Percentiles rank a stretch among this genome's conserved stretches.
Evolutionary conservation across 2,113 vertebrate genomes (phyloP).

Genomic region (Bubo bubo): DNA sequence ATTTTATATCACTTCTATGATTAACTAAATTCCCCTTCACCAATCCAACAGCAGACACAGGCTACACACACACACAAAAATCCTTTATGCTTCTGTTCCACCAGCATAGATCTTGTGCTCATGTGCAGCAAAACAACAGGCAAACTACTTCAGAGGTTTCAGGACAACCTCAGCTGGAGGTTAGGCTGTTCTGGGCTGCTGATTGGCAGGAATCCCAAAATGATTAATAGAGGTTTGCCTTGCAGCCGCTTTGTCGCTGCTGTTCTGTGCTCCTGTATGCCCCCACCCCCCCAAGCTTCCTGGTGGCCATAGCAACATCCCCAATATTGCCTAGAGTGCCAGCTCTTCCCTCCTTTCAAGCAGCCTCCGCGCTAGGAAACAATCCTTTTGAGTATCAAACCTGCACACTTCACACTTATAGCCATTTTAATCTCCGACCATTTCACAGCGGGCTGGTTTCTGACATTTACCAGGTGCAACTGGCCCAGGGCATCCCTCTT

Average conservation of each 20-base stretch:
- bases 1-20: not conserved
- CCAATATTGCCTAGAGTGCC: not conserved
- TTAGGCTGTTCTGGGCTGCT: not conserved
- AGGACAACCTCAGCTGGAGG: not conserved
- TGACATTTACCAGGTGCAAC: not conserved
- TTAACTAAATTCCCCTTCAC: not conserved
- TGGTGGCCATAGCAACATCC: constrained; percentile 9
- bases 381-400: not conserved
- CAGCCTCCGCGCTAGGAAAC: not conserved
- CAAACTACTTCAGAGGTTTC: not conserved
- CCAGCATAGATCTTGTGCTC: accelerated
- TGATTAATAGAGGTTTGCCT: not conserved
- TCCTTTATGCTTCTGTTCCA: not conserved
- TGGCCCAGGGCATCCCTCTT: accelerated
- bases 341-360: not conserved
- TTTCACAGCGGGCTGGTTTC: not conserved
- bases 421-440: not conserved
- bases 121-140: not conserved
- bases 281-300: not conserved
- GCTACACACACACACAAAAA: too few species aligned
- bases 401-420: not conserved
- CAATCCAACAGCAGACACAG: not conserved
- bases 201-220: not conserved
- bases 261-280: not conserved
- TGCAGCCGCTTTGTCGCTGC: not conserved